phyloP scores from a whole-genome alignment of 2,113 vertebrate species.

The Lasiurus cinereus region DNA sequence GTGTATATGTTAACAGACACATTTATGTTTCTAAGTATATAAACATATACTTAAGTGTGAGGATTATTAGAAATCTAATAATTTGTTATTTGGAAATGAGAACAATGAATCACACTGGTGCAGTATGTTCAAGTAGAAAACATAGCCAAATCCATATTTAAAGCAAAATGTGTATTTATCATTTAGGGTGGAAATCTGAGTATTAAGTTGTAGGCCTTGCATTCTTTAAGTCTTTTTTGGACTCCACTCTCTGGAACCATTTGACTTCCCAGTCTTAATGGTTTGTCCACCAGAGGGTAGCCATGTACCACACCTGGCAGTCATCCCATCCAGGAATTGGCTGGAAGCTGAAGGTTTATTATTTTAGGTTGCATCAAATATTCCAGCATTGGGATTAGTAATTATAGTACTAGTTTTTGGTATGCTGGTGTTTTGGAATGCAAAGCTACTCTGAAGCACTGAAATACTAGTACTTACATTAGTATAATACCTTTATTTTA shows the following conservation, averaged over 20 bases:
- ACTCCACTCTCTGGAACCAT: not conserved
- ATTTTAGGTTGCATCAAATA: not conserved
- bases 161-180: not conserved
- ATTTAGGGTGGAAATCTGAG: not conserved
- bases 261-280: not conserved
- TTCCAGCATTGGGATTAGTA: not conserved
- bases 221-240: not conserved
- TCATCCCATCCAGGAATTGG: not conserved
- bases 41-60: not conserved
- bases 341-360: not conserved
- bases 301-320: not conserved
- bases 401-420: not conserved
- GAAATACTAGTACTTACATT: not conserved
- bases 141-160: not conserved
- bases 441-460: constrained; percentile 10
- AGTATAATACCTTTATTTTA: not conserved
- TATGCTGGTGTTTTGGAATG: not conserved
- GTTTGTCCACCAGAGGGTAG: constrained; percentile 40
- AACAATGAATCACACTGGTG: not conserved
- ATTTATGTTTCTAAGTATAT: not conserved
- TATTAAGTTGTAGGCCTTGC: not conserved
- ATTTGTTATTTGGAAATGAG: constrained; percentile 27
- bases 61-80: not conserved
- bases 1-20: not conserved
- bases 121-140: not conserved